Evolutionary conservation across 2,113 vertebrate genomes (phyloP).

Genomic region (Ammodytes dubius): DNA sequence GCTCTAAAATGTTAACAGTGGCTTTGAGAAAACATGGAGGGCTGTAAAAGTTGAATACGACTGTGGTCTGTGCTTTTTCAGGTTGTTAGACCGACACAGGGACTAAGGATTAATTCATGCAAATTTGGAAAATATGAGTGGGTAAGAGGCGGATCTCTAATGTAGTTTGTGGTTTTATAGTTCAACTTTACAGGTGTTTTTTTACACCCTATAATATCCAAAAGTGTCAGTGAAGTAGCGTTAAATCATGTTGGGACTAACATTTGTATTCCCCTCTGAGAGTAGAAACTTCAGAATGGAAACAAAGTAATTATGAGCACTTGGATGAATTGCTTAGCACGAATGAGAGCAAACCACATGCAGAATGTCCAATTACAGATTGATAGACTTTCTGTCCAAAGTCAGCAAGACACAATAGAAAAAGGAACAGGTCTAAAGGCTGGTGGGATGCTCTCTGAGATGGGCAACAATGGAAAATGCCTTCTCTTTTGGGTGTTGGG

Average conservation of each 20-base stretch:
- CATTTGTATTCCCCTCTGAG: neutral
- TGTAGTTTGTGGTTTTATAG: neutral
- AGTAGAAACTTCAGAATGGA: slow-evolving; percentile 30
- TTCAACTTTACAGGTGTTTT: neutral
- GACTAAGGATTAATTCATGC: slow-evolving; percentile 2
- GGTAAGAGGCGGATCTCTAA: neutral
- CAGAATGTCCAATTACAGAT: slow-evolving; percentile 30
- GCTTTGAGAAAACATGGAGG: slow-evolving; percentile 34
- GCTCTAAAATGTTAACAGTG: slow-evolving; percentile 48
- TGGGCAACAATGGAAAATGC: slow-evolving; percentile 53
- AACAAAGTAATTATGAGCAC: slow-evolving; percentile 28
- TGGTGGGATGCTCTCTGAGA: slow-evolving; percentile 30
- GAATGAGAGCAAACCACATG: slow-evolving; percentile 39
- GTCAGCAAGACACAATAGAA: slow-evolving; percentile 41
- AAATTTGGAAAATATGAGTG: neutral
- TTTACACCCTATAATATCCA: neutral
- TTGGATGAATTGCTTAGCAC: slow-evolving; percentile 16
- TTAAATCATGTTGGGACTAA: neutral
- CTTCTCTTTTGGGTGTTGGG: slow-evolving; percentile 32
- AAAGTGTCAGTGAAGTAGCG: neutral
- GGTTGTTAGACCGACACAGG: slow-evolving; percentile 10
- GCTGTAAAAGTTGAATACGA: slow-evolving; percentile 31
- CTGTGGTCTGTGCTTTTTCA: slow-evolving; percentile 42
- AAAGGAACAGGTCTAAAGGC: slow-evolving; percentile 1
- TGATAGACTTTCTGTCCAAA: slow-evolving; percentile 39